A percentile compares a stretch with the other conserved stretches of the same genome.
Conservation (phyloP, 2,888 invertebrate genomes). For the Bugula neritina region DNA sequence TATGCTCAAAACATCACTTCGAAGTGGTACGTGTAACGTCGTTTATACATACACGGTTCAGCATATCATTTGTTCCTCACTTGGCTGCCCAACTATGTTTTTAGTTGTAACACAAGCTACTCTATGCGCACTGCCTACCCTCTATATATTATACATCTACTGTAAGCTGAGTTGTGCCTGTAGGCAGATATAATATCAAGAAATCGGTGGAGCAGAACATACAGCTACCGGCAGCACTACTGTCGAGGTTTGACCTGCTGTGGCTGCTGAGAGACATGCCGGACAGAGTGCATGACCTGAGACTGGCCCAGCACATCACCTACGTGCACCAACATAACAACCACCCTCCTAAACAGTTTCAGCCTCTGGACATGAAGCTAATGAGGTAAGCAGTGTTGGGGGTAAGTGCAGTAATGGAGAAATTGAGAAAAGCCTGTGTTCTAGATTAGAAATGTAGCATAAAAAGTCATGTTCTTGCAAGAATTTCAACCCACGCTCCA, state of each 20-base stretch:
- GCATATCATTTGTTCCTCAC: too few relatives aligned
- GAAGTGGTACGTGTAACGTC: too few relatives aligned
- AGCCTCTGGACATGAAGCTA: conserved; percentile 80
- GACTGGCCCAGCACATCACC: conserved; percentile 92
- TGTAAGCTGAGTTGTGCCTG: background rate
- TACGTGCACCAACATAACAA: conserved; percentile 88
- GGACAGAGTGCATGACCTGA: conserved; percentile 62
- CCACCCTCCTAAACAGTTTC: conserved; percentile 72
- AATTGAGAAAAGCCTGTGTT: too few relatives aligned
- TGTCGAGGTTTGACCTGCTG: conserved; percentile 90
- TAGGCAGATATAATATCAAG: conserved; percentile 85
- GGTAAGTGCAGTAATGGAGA: too few relatives aligned
- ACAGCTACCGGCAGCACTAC: conserved; percentile 89
- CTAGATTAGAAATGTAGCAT: too few relatives aligned
- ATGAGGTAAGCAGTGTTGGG: conserved; percentile 59
- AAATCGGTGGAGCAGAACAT: conserved; percentile 92
- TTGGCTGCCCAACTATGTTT: too few relatives aligned
- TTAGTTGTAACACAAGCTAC: too few relatives aligned
- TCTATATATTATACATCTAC: background rate
- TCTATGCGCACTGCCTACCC: too few relatives aligned
- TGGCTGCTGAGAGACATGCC: conserved; percentile 85
- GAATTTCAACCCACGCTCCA: too few relatives aligned
- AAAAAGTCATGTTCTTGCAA: too few relatives aligned
- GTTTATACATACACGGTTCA: too few relatives aligned
- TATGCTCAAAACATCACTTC: too few relatives aligned